Evolutionary conservation across 2,113 vertebrate species (phyloP).

Genomic region (Grammomys surdaster): DNA sequence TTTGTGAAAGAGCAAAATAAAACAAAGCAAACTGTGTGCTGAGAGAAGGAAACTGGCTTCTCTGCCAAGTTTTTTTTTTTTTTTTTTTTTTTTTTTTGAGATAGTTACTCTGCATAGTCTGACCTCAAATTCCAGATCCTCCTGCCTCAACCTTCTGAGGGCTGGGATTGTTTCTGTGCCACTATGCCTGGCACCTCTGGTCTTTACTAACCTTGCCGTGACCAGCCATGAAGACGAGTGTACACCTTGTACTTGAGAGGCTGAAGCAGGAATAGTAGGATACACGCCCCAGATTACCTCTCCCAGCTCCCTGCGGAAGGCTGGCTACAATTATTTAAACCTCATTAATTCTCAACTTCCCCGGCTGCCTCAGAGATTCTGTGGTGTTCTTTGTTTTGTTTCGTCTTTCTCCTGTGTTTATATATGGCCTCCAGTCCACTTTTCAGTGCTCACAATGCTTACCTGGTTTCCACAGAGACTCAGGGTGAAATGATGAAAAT

Average conservation of each 20-base stretch:
- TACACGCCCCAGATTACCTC: not conserved
- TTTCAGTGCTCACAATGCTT: constrained; percentile 54
- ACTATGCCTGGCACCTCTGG: not conserved
- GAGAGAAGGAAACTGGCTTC: not conserved
- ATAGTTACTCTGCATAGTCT: not conserved
- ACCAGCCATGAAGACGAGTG: not conserved
- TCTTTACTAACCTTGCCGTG: not conserved
- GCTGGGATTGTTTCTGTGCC: no score
- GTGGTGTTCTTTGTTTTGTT: no score
- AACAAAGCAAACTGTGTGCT: not conserved
- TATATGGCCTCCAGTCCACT: not conserved
- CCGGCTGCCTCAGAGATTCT: no score
- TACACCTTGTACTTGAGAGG: not conserved
- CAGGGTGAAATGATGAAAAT: constrained; percentile 92
- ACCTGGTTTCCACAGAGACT: constrained; percentile 94
- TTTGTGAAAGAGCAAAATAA: not conserved
- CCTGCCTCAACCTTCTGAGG: not conserved
- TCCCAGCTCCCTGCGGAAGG: not conserved
- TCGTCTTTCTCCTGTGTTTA: not conserved
- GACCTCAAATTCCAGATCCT: not conserved
- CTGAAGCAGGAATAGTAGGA: not conserved
- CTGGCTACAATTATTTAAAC: not conserved
- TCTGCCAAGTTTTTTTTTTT: not conserved
- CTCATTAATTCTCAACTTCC: not conserved
- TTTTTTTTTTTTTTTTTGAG: not conserved